Conservation (phyloP, 2,113 vertebrate species). For the Strigops habroptila region DNA sequence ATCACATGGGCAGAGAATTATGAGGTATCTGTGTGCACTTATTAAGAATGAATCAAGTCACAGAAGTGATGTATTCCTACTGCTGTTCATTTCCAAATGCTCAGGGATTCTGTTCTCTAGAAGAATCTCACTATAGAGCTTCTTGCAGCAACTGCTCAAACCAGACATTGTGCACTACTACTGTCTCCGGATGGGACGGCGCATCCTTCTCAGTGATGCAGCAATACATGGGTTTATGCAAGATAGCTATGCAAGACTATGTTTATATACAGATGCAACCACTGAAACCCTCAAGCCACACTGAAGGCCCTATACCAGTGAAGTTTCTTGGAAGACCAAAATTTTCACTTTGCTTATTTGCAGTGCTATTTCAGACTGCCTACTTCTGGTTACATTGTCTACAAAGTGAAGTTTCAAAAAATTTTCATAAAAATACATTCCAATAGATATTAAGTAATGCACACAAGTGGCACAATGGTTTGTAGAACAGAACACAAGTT, state of each 20-base stretch:
- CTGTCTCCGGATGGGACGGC: background rate
- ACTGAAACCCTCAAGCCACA: background rate
- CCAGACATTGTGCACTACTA: background rate
- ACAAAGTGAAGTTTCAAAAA: background rate
- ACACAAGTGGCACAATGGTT: background rate
- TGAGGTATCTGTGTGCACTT: background rate
- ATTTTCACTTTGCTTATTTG: background rate
- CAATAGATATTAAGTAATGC: background rate
- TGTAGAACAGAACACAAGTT: slow-evolving; percentile 23
- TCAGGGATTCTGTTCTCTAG: background rate
- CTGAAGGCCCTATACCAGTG: background rate
- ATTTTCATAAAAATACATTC: background rate
- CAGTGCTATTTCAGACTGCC: background rate
- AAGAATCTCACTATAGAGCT: background rate
- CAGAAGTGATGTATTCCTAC: background rate
- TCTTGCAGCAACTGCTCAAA: background rate
- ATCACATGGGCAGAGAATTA: background rate
- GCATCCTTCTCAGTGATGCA: background rate
- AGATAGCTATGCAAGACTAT: background rate
- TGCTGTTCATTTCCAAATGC: background rate
- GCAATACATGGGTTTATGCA: background rate
- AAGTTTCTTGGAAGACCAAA: background rate
- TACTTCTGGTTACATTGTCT: background rate
- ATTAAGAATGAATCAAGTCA: background rate
- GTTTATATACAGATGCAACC: background rate